phyloP scores from a whole-genome alignment of 2,888 invertebrate species.

The Himalopsyche anomala region DNA sequence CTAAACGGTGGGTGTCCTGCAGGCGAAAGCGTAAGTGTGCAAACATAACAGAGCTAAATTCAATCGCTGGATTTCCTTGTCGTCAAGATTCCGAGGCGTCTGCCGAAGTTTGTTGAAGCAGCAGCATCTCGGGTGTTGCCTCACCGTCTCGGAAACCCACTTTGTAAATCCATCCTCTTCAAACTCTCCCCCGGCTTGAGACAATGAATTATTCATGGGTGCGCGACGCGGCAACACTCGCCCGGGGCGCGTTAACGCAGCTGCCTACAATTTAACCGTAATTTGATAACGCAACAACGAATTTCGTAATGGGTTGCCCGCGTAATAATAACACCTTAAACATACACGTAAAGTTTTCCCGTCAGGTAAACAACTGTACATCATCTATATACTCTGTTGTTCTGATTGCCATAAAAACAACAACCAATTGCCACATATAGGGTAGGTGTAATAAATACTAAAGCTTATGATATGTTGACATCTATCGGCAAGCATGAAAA shows the following conservation, averaged over 20 bases:
- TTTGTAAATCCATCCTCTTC: conserved; percentile 44
- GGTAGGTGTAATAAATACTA: no score
- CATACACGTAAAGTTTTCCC: conserved; percentile 5
- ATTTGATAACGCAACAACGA: conserved; percentile 60
- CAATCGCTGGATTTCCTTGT: conserved; percentile 37
- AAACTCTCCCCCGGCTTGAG: conserved; percentile 46
- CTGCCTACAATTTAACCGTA: conserved; percentile 58
- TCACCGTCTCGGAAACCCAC: conserved; percentile 42
- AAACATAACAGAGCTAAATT: conserved; percentile 22
- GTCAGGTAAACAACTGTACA: background rate
- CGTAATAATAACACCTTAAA: conserved; percentile 34
- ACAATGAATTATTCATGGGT: conserved; percentile 55
- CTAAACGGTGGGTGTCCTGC: conserved; percentile 13
- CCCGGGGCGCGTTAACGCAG: conserved; percentile 50
- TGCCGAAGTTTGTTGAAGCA: conserved; percentile 4
- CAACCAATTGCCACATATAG: background rate
- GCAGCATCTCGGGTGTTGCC: conserved; percentile 36
- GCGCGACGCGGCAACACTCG: conserved; percentile 45
- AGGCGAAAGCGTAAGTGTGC: background rate
- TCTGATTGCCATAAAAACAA: background rate
- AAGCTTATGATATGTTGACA: no score
- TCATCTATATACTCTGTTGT: background rate
- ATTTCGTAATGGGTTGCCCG: conserved; percentile 47
- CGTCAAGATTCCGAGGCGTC: conserved; percentile 32
- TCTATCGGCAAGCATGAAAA: no score